A percentile compares a stretch with the other conserved stretches of the same genome.
Conservation (phyloP, 2,888 invertebrate genomes). For the Calameuta filiformis region DNA sequence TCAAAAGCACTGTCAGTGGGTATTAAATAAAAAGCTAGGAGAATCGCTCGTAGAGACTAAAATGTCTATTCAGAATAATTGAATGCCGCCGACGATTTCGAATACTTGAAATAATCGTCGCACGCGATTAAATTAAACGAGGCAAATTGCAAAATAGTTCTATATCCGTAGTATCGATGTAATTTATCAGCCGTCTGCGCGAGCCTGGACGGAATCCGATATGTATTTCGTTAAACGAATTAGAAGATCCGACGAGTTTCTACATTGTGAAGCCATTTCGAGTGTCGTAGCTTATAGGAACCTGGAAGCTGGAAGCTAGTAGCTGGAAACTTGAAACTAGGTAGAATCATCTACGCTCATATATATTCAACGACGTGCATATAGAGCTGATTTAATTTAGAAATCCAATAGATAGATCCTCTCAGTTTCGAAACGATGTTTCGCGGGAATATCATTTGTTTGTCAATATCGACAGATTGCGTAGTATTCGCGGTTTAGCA, state of each 20-base stretch:
- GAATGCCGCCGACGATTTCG: neutral
- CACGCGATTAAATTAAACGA: neutral
- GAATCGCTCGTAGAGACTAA: neutral
- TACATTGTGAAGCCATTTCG: neutral
- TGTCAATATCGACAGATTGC: neutral
- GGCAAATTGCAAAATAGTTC: neutral
- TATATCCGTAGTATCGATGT: neutral
- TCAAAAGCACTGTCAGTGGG: constrained; percentile 39
- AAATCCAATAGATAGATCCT: neutral
- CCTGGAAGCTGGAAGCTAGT: neutral
- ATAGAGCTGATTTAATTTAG: neutral
- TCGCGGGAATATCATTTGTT: neutral
- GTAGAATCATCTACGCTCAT: neutral
- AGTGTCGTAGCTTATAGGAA: neutral
- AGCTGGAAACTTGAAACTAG: neutral
- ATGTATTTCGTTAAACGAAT: neutral
- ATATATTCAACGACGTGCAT: neutral
- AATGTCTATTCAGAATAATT: neutral
- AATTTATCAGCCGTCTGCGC: neutral
- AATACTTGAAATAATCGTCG: neutral
- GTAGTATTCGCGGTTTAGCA: neutral
- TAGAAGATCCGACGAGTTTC: neutral
- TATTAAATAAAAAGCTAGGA: neutral
- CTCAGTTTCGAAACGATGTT: neutral
- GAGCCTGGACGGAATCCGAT: neutral